phyloP scores from a whole-genome alignment of 1,140 invertebrate genomes.

The Phocides pigmalion region DNA sequence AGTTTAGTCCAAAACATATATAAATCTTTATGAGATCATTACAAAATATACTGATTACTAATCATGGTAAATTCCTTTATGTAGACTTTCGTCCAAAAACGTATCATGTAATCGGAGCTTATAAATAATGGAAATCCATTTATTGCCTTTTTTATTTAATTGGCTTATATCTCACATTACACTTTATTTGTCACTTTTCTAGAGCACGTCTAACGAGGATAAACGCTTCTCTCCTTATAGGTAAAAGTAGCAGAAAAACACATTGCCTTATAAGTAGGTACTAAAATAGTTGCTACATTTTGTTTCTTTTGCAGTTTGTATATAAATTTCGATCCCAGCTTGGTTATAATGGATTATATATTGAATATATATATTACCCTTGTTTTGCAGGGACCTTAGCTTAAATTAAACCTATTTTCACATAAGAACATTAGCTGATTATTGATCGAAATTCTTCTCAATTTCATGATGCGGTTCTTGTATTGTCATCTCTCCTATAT shows the following conservation, averaged over 20 bases:
- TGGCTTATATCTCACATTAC: conserved; percentile 11
- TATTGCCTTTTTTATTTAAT: conserved; percentile 6
- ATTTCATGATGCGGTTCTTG: too few relatives aligned
- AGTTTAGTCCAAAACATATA: too few relatives aligned
- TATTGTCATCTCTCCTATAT: too few relatives aligned
- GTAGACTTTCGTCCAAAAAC: background rate
- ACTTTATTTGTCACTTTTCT: conserved; percentile 17
- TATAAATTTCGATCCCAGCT: too few relatives aligned
- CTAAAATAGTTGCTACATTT: background rate
- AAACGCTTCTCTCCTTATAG: conserved; percentile 5
- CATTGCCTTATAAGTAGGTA: background rate
- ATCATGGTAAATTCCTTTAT: background rate
- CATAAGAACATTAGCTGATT: too few relatives aligned
- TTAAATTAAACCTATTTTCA: too few relatives aligned
- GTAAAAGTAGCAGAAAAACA: background rate
- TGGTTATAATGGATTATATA: too few relatives aligned
- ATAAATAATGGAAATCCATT: conserved; percentile 14
- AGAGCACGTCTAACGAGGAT: background rate
- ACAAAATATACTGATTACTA: too few relatives aligned
- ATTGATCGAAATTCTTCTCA: too few relatives aligned
- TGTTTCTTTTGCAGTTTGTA: background rate
- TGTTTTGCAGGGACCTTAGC: too few relatives aligned
- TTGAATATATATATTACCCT: background rate
- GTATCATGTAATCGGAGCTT: conserved; percentile 1
- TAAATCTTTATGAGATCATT: too few relatives aligned